Evolutionary conservation across 2,797 vertebrate species (phyloP).

Genomic region (Streptopelia turtur): DNA sequence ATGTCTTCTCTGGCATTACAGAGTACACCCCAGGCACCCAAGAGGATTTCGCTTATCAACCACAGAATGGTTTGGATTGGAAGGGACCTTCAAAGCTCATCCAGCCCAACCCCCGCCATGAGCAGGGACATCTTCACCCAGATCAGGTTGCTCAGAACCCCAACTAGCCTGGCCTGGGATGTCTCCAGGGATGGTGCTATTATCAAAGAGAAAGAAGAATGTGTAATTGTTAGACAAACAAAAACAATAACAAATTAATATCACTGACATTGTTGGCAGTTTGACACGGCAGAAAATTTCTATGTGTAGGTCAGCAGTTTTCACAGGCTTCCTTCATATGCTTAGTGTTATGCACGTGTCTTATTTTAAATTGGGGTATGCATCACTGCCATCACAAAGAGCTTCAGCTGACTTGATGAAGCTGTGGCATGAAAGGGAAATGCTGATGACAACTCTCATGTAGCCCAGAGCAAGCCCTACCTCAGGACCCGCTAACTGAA

Average conservation of each 20-base stretch:
- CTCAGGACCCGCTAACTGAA: background rate
- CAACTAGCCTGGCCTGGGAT: background rate
- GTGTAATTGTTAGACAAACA: background rate
- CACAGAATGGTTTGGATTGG: background rate
- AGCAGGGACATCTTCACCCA: background rate
- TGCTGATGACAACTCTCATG: background rate
- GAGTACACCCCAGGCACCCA: background rate
- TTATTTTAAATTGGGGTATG: background rate
- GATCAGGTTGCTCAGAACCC: background rate
- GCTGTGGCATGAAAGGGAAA: background rate
- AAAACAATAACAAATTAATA: background rate
- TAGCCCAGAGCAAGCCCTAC: background rate
- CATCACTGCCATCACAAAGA: background rate
- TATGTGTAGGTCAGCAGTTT: background rate
- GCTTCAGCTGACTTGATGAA: background rate
- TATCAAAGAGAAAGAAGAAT: background rate
- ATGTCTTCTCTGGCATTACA: background rate
- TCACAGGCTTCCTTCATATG: background rate
- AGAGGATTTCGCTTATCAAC: background rate
- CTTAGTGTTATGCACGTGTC: background rate
- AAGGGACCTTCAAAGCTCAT: background rate
- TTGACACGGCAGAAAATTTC: background rate
- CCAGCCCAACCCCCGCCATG: too few species aligned
- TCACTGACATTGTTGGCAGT: background rate
- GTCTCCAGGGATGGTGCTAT: too few species aligned